These are phyloP conservation scores for Chamaea fasciata DNA, from an alignment of 2,113 vertebrate genomes.

Conservation along the genomic window DNA sequence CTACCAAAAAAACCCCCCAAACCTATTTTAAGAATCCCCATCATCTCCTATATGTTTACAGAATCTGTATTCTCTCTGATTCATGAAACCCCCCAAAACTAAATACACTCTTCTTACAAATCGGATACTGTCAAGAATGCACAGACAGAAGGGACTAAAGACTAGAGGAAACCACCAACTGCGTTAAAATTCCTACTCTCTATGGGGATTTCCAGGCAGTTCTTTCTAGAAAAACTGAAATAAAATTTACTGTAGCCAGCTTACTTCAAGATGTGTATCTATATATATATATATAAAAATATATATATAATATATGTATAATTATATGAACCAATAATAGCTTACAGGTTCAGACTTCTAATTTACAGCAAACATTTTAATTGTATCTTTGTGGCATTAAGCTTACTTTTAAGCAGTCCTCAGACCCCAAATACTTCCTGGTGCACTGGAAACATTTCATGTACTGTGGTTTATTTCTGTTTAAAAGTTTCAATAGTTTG, in stretches of 20 bases:
- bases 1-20: fast-evolving
- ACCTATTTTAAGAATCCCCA: neutral
- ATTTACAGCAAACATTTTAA: neutral
- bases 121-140: neutral
- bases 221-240: neutral
- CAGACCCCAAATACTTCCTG: neutral
- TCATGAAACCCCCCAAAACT: neutral
- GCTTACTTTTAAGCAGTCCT: neutral
- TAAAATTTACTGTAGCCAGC: neutral
- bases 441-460: neutral
- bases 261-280: neutral
- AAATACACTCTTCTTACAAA: neutral
- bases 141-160: neutral
- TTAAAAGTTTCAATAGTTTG: neutral
- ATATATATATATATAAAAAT: too few species aligned
- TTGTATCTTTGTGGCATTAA: neutral
- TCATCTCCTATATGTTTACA: neutral
- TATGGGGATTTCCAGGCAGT: neutral
- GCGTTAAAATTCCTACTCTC: neutral
- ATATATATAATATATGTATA: neutral
- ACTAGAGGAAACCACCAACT: neutral
- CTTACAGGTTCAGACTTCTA: neutral
- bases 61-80: neutral
- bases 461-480: neutral
- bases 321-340: neutral